Percentiles rank a stretch among this genome's conserved stretches.
Conservation (phyloP, 2,113 vertebrate genomes). For the Mionectes macconnelli region DNA sequence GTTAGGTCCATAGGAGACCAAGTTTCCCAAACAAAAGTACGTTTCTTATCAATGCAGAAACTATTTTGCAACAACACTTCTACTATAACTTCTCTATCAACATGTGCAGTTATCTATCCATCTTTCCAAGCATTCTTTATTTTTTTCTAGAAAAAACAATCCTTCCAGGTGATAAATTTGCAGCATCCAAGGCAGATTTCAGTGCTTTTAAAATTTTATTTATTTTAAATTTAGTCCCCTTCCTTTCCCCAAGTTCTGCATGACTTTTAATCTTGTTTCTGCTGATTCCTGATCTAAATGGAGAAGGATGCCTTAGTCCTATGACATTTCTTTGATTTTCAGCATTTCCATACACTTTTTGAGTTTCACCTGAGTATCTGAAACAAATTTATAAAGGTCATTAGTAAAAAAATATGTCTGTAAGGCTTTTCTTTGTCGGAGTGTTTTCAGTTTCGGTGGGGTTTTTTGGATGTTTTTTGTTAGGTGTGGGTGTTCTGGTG, state of each 20-base stretch:
- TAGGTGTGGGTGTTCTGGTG: neutral
- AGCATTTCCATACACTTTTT: neutral
- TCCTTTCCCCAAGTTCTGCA: neutral
- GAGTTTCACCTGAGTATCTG: neutral
- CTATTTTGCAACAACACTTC: neutral
- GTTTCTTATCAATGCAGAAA: neutral
- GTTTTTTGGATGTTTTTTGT: rapidly evolving
- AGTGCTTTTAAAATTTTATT: neutral
- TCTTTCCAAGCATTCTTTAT: neutral
- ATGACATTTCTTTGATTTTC: neutral
- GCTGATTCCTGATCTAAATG: neutral
- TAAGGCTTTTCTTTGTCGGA: rapidly evolving
- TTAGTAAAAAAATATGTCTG: neutral
- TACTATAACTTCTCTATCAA: neutral
- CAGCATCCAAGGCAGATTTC: neutral
- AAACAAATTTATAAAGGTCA: neutral
- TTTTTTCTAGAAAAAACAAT: neutral
- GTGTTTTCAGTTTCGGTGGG: neutral
- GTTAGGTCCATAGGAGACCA: neutral
- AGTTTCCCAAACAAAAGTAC: neutral
- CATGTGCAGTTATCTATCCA: neutral
- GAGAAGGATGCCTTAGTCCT: neutral
- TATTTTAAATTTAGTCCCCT: neutral
- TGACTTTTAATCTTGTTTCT: neutral
- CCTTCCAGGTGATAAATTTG: neutral